Conservation (phyloP, 2,888 invertebrate species). For the Pherbina coryleti region DNA sequence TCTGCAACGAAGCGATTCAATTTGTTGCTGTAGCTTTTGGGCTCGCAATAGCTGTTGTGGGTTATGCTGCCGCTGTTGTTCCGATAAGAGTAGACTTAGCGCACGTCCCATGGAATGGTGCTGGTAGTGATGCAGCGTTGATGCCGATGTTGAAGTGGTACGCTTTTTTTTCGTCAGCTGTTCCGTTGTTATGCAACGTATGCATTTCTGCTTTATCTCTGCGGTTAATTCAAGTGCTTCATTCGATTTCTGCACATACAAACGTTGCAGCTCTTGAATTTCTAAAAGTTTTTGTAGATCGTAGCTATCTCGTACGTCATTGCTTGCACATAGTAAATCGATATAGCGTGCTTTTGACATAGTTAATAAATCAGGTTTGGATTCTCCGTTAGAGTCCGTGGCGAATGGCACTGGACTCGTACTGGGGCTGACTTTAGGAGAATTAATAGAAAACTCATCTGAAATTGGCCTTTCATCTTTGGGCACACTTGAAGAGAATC, state of each 20-base stretch:
- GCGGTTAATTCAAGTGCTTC: conserved; percentile 72
- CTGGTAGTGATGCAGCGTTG: conserved; percentile 51
- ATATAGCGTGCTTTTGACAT: conserved; percentile 65
- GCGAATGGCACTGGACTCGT: conserved; percentile 56
- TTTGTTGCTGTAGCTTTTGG: conserved; percentile 59
- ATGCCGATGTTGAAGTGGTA: conserved; percentile 50
- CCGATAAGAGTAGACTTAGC: conserved; percentile 62
- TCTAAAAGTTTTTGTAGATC: conserved; percentile 78
- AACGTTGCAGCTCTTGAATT: conserved; percentile 79
- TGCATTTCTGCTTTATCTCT: conserved; percentile 71
- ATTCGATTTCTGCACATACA: conserved; percentile 77
- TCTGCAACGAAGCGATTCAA: conserved; percentile 57
- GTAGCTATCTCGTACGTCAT: conserved; percentile 81
- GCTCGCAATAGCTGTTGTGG: conserved; percentile 64
- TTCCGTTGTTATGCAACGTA: conserved; percentile 61
- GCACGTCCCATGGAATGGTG: conserved; percentile 66
- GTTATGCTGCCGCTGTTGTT: conserved; percentile 60
- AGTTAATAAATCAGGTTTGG: conserved; percentile 45
- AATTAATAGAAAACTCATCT: conserved; percentile 59
- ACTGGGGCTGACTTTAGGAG: conserved; percentile 62
- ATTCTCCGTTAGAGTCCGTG: conserved; percentile 11
- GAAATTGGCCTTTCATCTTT: conserved; percentile 43
- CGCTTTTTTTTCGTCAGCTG: conserved; percentile 55
- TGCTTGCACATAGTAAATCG: conserved; percentile 70
- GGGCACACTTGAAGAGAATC: conserved; percentile 52